These are phyloP conservation scores for Zelleria hepariella DNA, from an alignment of 2,888 invertebrate genomes.

Conservation along the genomic window DNA sequence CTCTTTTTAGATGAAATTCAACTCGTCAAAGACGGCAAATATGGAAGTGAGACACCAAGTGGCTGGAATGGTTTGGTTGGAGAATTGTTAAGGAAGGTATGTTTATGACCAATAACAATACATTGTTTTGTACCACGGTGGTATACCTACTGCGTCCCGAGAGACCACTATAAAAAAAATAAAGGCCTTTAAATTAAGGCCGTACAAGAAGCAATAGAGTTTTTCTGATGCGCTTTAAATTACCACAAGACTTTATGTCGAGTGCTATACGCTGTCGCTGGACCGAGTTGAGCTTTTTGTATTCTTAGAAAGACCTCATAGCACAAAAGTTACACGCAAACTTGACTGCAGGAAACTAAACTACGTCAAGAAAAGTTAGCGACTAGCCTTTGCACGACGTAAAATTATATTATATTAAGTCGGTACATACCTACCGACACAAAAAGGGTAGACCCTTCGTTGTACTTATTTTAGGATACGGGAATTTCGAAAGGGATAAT, in stretches of 20 bases:
- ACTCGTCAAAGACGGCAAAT: conserved; percentile 87
- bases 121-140: too few relatives aligned
- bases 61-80: conserved; percentile 93
- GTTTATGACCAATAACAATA: too few relatives aligned
- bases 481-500: not conserved
- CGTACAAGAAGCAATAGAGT: too few relatives aligned
- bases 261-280: not conserved
- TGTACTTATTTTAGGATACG: not conserved
- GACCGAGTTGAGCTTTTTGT: not conserved
- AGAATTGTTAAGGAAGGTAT: conserved; percentile 88
- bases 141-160: too few relatives aligned
- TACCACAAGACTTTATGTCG: too few relatives aligned
- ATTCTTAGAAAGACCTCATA: not conserved
- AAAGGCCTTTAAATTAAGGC: too few relatives aligned
- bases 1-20: conserved; percentile 82
- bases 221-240: too few relatives aligned
- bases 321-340: not conserved
- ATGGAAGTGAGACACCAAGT: conserved; percentile 84
- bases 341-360: not conserved
- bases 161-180: too few relatives aligned
- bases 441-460: not conserved
- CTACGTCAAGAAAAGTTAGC: not conserved
- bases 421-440: not conserved
- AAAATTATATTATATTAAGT: not conserved
- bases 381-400: not conserved